phyloP scores from a whole-genome alignment of 1,140 invertebrate genomes.

The Brachionus sp. region DNA sequence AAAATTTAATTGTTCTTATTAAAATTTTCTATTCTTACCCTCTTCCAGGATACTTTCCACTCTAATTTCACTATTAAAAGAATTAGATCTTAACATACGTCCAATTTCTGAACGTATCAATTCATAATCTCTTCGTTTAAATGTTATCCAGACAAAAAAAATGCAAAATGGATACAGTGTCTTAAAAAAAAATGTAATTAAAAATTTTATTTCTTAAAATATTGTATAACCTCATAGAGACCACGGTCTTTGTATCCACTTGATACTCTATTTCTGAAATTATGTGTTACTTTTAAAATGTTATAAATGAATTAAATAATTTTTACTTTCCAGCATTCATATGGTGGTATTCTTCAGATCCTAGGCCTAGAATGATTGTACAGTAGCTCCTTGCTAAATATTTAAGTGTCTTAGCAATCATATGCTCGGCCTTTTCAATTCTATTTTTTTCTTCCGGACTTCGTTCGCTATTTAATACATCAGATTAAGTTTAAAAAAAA shows the following conservation, averaged over 20 bases:
- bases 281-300: slow-evolving; percentile 29
- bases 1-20: neutral
- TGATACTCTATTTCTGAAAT: slow-evolving; percentile 54
- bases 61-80: slow-evolving; percentile 56
- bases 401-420: slow-evolving; percentile 52
- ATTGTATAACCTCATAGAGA: slow-evolving; percentile 54
- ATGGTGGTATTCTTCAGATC: slow-evolving; percentile 55
- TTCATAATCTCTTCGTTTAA: slow-evolving; percentile 55
- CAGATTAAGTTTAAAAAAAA: slow-evolving; percentile 41
- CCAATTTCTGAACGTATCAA: slow-evolving; percentile 56
- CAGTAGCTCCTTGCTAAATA: slow-evolving; percentile 56
- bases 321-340: slow-evolving; percentile 57
- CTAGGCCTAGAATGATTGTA: slow-evolving; percentile 55
- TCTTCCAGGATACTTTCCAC: slow-evolving; percentile 54
- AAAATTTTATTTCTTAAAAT: neutral
- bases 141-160: slow-evolving; percentile 57
- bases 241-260: slow-evolving; percentile 55
- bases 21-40: neutral
- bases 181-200: slow-evolving; percentile 47
- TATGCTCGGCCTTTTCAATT: slow-evolving; percentile 52
- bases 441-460: slow-evolving; percentile 55
- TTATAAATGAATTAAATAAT: neutral
- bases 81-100: slow-evolving; percentile 55
- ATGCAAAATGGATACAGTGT: slow-evolving; percentile 56
- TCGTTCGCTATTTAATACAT: slow-evolving; percentile 51